A percentile compares a stretch with the other conserved stretches of the same genome.
Evolutionary conservation across 2,113 vertebrate species (phyloP).

Genomic region (Callospermophilus lateralis): DNA sequence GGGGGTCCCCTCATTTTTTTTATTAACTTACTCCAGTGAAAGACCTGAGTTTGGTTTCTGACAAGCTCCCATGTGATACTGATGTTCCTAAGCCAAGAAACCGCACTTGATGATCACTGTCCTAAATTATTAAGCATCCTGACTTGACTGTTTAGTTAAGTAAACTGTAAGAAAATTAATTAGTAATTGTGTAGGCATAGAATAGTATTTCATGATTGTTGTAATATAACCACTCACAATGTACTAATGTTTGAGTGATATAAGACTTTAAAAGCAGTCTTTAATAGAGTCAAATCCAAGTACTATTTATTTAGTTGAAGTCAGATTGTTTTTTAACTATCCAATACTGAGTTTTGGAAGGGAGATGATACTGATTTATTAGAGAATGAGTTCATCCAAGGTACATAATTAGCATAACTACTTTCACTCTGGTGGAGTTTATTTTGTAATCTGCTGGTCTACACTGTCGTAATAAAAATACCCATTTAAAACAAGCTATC

Average conservation of each 20-base stretch:
- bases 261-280: background rate
- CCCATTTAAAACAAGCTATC: background rate
- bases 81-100: background rate
- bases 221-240: background rate
- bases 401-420: background rate
- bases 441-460: background rate
- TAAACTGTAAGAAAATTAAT: background rate
- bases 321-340: background rate
- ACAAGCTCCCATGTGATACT: background rate
- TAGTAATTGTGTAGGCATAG: background rate
- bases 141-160: background rate
- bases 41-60: background rate
- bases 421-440: background rate
- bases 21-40: background rate
- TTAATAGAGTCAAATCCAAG: background rate
- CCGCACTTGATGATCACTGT: background rate
- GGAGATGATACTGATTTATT: constrained; percentile 26
- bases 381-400: constrained; percentile 33
- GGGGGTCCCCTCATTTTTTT: background rate
- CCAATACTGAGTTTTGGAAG: constrained; percentile 9
- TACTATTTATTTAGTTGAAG: background rate
- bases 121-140: background rate
- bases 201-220: background rate
- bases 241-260: background rate
- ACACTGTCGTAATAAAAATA: constrained; percentile 9